Conservation (phyloP, 2,888 invertebrate species). For the Anoncus sp. region DNA sequence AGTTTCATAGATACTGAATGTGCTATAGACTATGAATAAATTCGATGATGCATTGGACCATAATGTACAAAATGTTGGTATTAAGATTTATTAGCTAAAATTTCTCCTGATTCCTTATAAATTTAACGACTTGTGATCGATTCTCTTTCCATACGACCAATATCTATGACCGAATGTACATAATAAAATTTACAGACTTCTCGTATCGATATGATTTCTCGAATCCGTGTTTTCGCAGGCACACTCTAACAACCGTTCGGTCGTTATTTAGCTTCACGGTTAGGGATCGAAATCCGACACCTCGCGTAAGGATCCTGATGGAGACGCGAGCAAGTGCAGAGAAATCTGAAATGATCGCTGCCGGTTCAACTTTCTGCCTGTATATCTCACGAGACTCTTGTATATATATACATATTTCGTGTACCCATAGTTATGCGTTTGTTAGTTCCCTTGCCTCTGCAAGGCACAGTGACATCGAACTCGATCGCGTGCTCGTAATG, state of each 20-base stretch:
- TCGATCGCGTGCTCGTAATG: constrained; percentile 76
- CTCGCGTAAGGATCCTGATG: constrained; percentile 59
- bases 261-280: constrained; percentile 18
- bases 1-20: background rate
- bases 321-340: constrained; percentile 36
- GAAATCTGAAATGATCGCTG: constrained; percentile 46
- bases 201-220: constrained; percentile 26
- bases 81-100: constrained; percentile 13
- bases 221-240: constrained; percentile 12
- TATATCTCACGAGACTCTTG: constrained; percentile 45
- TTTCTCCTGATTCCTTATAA: constrained; percentile 32
- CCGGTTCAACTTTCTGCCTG: constrained; percentile 1
- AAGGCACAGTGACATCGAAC: constrained; percentile 66
- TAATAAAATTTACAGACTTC: constrained; percentile 22
- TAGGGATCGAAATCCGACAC: constrained; percentile 59
- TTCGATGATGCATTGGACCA: constrained; percentile 2
- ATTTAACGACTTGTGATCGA: constrained; percentile 28
- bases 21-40: background rate
- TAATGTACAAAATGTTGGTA: background rate
- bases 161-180: background rate
- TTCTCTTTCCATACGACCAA: background rate
- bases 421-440: constrained; percentile 36
- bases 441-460: constrained; percentile 14
- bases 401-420: constrained; percentile 13
- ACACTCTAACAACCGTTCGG: constrained; percentile 4